These are phyloP conservation scores for Pseudotriccus pelzelni DNA, from an alignment of 2,797 vertebrate species.

Conservation along the genomic window DNA sequence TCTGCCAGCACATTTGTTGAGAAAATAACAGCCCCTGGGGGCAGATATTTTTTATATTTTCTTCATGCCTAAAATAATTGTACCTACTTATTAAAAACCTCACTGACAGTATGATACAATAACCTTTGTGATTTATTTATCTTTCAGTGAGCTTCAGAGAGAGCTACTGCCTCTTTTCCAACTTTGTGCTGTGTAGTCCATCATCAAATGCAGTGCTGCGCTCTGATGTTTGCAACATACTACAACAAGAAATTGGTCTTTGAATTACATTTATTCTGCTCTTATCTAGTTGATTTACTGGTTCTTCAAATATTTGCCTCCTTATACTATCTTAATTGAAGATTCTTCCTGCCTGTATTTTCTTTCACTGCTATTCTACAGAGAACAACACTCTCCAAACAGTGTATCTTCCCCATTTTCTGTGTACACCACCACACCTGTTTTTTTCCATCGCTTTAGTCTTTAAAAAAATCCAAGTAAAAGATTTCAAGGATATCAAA, in stretches of 20 bases:
- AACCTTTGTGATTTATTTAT: slow-evolving; percentile 54
- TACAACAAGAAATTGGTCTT: slow-evolving; percentile 42
- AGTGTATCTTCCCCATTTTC: not conserved
- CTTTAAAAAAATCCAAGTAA: not conserved
- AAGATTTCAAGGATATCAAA: not conserved
- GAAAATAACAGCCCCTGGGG: slow-evolving; percentile 33
- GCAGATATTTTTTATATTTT: slow-evolving; percentile 23
- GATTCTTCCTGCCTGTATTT: slow-evolving; percentile 35
- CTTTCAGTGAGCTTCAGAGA: slow-evolving; percentile 36
- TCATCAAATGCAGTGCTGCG: slow-evolving; percentile 40
- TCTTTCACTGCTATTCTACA: not conserved
- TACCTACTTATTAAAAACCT: slow-evolving; percentile 45
- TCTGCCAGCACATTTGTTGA: not conserved
- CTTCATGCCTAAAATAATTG: slow-evolving; percentile 6
- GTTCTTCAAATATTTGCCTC: slow-evolving; percentile 70
- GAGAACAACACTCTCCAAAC: not conserved
- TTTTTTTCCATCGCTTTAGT: not conserved
- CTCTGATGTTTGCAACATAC: slow-evolving; percentile 44
- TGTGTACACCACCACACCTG: not conserved
- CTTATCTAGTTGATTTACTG: slow-evolving; percentile 47
- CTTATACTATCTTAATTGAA: slow-evolving; percentile 54
- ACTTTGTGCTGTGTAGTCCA: slow-evolving; percentile 24
- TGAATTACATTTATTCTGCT: slow-evolving; percentile 58
- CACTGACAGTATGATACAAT: slow-evolving; percentile 25
- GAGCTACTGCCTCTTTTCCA: slow-evolving; percentile 19